These are phyloP conservation scores for Amblyornis subalaris DNA, from an alignment of 2,113 vertebrate genomes.

Conservation along the genomic window DNA sequence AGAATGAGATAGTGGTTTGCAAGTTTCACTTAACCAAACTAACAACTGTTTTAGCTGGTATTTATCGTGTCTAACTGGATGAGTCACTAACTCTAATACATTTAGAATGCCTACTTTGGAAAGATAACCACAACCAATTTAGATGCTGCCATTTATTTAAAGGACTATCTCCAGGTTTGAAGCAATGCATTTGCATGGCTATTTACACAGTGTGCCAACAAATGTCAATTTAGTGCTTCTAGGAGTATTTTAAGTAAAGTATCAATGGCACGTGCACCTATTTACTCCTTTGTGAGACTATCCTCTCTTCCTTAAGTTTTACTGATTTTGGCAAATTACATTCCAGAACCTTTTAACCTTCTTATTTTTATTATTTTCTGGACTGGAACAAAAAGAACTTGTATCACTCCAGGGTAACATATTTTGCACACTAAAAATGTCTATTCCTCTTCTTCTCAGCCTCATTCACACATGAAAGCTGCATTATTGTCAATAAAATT, in stretches of 20 bases:
- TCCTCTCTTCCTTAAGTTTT: background rate
- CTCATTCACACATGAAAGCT: conserved; percentile 33
- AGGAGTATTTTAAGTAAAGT: background rate
- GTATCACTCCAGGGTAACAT: background rate
- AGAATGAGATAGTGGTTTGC: background rate
- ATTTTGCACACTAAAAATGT: background rate
- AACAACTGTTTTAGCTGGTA: background rate
- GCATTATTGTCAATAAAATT: conserved; percentile 12
- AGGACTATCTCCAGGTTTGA: background rate
- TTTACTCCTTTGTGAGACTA: background rate
- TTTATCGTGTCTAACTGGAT: background rate
- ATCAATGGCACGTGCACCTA: background rate
- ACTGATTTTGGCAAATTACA: background rate
- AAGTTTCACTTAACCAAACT: background rate
- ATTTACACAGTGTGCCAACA: background rate
- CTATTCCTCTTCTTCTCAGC: background rate
- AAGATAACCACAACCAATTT: background rate
- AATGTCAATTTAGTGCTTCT: background rate
- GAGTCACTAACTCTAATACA: background rate
- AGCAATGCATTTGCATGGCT: background rate
- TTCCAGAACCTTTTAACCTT: background rate
- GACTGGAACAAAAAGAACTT: background rate
- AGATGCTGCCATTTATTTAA: background rate
- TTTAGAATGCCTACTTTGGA: background rate
- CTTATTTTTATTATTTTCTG: background rate